These are phyloP conservation scores for Callospermophilus lateralis DNA, from an alignment of 2,113 vertebrate species.

Conservation along the genomic window DNA sequence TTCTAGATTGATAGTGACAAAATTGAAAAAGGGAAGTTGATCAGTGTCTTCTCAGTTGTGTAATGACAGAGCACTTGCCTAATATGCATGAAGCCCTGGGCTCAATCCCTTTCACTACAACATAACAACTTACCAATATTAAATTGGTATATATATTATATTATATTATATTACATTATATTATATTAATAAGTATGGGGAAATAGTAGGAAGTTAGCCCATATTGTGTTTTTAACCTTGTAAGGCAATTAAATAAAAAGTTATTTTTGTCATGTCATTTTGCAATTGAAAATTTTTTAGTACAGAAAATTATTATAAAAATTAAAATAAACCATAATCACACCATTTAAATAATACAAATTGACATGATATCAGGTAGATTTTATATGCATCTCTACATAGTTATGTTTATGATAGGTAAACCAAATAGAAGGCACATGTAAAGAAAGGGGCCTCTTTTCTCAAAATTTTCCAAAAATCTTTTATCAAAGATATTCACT, in stretches of 20 bases:
- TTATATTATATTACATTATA: background rate
- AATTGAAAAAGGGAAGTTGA: background rate
- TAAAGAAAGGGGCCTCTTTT: background rate
- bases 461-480: background rate
- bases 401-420: background rate
- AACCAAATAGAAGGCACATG: background rate
- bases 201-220: background rate
- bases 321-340: background rate
- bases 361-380: background rate
- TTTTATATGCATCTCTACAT: background rate
- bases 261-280: background rate
- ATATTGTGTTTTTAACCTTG: background rate
- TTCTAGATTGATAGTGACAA: background rate
- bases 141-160: background rate
- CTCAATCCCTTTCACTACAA: background rate
- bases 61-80: background rate
- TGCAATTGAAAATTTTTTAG: background rate
- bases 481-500: background rate
- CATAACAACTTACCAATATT: too few relatives aligned
- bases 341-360: background rate
- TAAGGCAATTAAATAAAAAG: conserved; percentile 31
- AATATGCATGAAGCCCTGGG: background rate
- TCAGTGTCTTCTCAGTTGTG: background rate
- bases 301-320: background rate
- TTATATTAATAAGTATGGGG: background rate